phyloP scores from a whole-genome alignment of 2,113 vertebrate species.

The Zosterops hypoxanthus region DNA sequence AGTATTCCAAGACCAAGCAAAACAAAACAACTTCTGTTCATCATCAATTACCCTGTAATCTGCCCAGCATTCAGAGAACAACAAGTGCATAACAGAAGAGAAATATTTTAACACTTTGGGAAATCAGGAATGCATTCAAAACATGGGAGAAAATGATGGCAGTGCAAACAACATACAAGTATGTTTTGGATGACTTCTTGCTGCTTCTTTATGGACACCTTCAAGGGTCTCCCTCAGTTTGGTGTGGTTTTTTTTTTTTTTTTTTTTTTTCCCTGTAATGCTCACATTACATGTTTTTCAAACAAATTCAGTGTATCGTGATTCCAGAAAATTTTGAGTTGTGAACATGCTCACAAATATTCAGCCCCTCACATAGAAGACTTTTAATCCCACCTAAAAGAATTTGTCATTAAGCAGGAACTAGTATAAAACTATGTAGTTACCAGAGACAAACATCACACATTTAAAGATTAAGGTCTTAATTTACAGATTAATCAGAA shows the following conservation, averaged over 20 bases:
- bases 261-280: background rate
- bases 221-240: constrained; percentile 17
- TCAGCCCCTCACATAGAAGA: background rate
- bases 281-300: background rate
- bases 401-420: background rate
- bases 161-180: background rate
- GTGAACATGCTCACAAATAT: background rate
- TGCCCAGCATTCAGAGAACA: background rate
- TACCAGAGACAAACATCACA: background rate
- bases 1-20: constrained; percentile 2
- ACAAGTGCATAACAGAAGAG: background rate
- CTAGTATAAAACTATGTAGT: background rate
- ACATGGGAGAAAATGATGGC: background rate
- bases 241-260: background rate
- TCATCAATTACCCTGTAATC: constrained; percentile 2
- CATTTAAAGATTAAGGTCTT: background rate
- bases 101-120: background rate
- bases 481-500: background rate
- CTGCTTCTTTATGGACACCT: background rate
- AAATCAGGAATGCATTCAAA: background rate
- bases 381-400: background rate
- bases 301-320: background rate
- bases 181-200: background rate
- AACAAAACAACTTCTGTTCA: background rate
- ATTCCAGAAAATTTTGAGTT: constrained; percentile 42